phyloP scores from a whole-genome alignment of 2,797 vertebrate genomes.

The Sciurus vulgaris region DNA sequence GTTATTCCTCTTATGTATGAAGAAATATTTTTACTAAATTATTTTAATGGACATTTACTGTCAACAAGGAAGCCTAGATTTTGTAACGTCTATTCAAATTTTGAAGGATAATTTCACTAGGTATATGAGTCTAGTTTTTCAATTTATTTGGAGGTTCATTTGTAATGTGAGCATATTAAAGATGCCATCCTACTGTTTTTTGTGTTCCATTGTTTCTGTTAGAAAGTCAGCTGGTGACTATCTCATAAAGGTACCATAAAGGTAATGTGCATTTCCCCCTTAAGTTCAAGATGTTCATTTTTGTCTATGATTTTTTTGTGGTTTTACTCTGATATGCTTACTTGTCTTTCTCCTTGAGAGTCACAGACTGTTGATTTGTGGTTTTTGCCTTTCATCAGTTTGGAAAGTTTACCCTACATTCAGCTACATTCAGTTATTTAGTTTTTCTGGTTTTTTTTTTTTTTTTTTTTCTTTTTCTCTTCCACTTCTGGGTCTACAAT shows the following conservation, averaged over 20 bases:
- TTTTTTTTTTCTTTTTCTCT: too few relatives aligned
- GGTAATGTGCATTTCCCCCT: not conserved
- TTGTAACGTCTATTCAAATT: not conserved
- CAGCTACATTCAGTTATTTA: slow-evolving; percentile 1
- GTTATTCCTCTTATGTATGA: not conserved
- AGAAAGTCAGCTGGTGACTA: slow-evolving; percentile 22
- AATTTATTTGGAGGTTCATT: not conserved
- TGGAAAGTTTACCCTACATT: not conserved
- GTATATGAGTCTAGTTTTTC: not conserved
- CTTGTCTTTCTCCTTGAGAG: not conserved
- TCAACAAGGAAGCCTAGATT: not conserved
- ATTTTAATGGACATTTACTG: not conserved
- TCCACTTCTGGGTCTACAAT: not conserved
- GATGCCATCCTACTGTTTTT: not conserved
- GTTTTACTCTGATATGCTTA: not conserved
- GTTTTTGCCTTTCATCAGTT: not conserved
- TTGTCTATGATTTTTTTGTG: not conserved
- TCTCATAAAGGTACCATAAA: not conserved
- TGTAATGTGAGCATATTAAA: not conserved
- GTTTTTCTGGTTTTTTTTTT: not conserved
- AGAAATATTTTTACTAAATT: not conserved
- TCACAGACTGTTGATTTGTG: slow-evolving; percentile 31
- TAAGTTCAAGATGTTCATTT: slow-evolving; percentile 22
- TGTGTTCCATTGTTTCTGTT: not conserved
- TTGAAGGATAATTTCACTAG: not conserved